Percentiles rank a stretch among this genome's conserved stretches.
phyloP scores from a whole-genome alignment of 2,797 vertebrate genomes.

The Gymnoscopelus braueri region DNA sequence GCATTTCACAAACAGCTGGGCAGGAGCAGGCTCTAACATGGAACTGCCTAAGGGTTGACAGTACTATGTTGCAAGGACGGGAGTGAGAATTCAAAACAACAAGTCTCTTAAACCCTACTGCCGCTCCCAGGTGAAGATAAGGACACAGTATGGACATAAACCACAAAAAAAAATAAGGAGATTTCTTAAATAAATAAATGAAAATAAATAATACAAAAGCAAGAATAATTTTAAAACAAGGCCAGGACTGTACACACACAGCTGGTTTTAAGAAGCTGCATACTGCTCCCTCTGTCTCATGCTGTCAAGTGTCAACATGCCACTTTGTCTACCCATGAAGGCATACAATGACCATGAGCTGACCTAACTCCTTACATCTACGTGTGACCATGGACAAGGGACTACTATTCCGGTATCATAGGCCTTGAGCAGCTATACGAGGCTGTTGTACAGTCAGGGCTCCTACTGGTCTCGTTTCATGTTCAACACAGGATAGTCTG shows the following conservation, averaged over 20 bases:
- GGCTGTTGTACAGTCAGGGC: neutral
- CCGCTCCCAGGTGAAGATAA: neutral
- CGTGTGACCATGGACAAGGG: neutral
- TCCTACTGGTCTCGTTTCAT: too few species aligned
- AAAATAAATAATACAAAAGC: too few species aligned
- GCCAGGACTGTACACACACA: too few species aligned
- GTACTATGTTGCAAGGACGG: neutral
- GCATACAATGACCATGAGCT: neutral
- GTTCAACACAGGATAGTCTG: neutral
- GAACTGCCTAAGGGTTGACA: neutral
- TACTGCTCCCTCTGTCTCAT: too few species aligned
- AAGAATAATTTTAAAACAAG: too few species aligned
- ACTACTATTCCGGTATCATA: neutral
- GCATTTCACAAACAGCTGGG: neutral
- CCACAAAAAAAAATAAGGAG: neutral
- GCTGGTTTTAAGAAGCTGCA: too few species aligned
- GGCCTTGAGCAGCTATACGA: neutral
- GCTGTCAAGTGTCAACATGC: too few species aligned
- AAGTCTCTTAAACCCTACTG: neutral
- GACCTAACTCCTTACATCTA: neutral
- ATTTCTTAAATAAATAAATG: too few species aligned
- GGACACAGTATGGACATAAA: neutral
- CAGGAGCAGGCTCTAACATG: neutral
- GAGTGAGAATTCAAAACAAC: slow-evolving; percentile 2
- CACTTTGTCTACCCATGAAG: neutral